These are phyloP conservation scores for Matsumyia berberina DNA, from an alignment of 2,888 invertebrate genomes.

Conservation along the genomic window DNA sequence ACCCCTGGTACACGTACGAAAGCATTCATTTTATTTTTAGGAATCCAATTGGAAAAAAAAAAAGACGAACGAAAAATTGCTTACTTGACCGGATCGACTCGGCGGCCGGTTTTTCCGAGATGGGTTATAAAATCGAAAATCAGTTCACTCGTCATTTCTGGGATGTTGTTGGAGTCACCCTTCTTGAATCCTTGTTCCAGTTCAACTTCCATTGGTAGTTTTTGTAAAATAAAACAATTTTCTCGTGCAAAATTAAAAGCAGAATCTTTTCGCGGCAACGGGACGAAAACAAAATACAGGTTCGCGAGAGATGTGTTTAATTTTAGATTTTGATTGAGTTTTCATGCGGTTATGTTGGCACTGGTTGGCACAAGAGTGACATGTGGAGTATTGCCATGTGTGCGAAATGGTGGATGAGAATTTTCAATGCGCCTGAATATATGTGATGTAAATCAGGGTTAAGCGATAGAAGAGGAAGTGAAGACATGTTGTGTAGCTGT, in stretches of 20 bases:
- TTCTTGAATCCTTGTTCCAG: constrained; percentile 82
- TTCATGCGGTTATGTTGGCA: constrained; percentile 48
- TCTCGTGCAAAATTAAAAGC: neutral
- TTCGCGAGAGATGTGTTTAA: constrained; percentile 40
- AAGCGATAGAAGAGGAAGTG: constrained; percentile 4
- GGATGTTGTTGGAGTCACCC: constrained; percentile 81
- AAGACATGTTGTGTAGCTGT: neutral
- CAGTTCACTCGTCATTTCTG: constrained; percentile 80
- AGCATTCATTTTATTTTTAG: constrained; percentile 60
- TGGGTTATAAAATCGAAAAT: constrained; percentile 81
- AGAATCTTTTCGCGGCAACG: constrained; percentile 4
- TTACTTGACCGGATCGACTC: constrained; percentile 50
- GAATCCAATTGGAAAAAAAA: constrained; percentile 7
- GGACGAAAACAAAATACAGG: constrained; percentile 38
- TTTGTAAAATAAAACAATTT: neutral
- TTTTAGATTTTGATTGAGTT: constrained; percentile 45
- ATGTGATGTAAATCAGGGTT: constrained; percentile 21
- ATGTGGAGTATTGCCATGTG: constrained; percentile 45
- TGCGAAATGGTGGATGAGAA: constrained; percentile 32
- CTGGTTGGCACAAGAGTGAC: constrained; percentile 31
- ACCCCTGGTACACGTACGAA: constrained; percentile 40
- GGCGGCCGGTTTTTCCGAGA: constrained; percentile 63
- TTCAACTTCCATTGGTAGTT: constrained; percentile 78
- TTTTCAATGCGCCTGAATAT: constrained; percentile 29
- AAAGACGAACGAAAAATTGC: neutral